Evolutionary conservation across 1,140 invertebrate species (phyloP).

Genomic region (Scaptomyza hsui): DNA sequence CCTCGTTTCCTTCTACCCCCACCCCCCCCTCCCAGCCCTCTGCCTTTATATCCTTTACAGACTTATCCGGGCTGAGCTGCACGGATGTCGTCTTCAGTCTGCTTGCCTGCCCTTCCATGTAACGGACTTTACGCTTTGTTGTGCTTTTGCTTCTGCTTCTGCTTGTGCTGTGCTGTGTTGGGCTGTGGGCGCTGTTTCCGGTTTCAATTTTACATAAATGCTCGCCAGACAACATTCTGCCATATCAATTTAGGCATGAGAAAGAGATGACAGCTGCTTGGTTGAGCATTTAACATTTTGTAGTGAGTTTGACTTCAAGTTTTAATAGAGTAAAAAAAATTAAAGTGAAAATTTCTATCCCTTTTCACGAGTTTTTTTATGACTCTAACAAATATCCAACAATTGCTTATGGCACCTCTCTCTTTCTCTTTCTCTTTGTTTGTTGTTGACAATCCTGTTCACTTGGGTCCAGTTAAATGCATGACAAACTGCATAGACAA

Average conservation of each 20-base stretch:
- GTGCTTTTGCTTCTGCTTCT: no score
- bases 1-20: neutral
- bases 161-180: neutral
- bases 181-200: constrained; percentile 48
- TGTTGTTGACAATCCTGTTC: no score
- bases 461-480: no score
- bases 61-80: neutral
- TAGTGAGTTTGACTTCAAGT: neutral
- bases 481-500: no score
- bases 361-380: no score
- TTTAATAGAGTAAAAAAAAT: neutral
- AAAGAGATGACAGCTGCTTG: neutral
- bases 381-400: no score
- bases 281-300: neutral
- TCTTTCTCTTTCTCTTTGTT: constrained; percentile 7
- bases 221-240: constrained; percentile 58
- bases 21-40: neutral
- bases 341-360: no score
- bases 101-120: neutral
- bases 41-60: no score
- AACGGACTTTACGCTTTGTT: constrained; percentile 1
- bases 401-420: no score
- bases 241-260: constrained; percentile 39
- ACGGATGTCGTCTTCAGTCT: neutral
- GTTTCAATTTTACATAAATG: constrained; percentile 68